Evolutionary conservation across 2,113 vertebrate species (phyloP).

Genomic region (Nettapus auritus): DNA sequence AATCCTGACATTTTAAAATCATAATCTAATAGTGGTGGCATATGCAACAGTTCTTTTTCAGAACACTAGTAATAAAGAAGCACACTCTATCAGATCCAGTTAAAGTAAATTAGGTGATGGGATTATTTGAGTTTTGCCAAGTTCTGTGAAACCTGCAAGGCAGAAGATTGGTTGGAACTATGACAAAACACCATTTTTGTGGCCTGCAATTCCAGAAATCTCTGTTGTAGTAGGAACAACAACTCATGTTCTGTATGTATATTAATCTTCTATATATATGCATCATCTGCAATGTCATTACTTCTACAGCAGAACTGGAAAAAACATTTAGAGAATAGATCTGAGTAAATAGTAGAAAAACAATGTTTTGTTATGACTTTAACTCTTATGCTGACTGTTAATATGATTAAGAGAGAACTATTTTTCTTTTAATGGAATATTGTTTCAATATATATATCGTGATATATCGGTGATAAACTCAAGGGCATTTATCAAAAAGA

Average conservation of each 20-base stretch:
- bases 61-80: not conserved
- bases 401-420: not conserved
- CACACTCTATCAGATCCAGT: not conserved
- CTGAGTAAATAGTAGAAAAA: not conserved
- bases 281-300: not conserved
- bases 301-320: not conserved
- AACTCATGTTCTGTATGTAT: fast-evolving
- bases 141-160: not conserved
- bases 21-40: not conserved
- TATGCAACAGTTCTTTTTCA: not conserved
- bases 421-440: not conserved
- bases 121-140: not conserved
- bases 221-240: not conserved
- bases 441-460: not conserved
- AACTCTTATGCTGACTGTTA: not conserved
- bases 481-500: not conserved
- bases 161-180: not conserved
- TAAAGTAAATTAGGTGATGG: not conserved
- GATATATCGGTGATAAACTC: not conserved
- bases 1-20: not conserved
- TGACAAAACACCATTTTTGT: not conserved
- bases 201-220: not conserved
- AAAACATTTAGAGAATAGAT: not conserved
- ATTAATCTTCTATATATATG: not conserved
- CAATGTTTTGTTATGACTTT: not conserved